These are phyloP conservation scores for Hipparchia sbordonii DNA, from an alignment of 2,888 invertebrate genomes.

Conservation along the genomic window DNA sequence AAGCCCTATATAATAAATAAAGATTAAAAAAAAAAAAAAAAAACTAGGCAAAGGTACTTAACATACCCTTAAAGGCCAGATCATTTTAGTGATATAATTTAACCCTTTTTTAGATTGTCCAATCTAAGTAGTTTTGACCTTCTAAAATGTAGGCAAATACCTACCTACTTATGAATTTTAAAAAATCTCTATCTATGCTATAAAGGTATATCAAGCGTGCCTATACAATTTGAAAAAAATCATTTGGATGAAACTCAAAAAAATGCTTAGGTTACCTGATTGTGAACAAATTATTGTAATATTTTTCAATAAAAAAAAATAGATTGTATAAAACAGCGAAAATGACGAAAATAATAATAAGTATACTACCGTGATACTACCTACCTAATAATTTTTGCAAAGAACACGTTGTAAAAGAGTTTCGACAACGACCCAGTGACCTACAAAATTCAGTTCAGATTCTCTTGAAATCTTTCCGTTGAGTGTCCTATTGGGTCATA, in stretches of 20 bases:
- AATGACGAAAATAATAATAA: not conserved
- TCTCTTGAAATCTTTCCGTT: constrained; percentile 37
- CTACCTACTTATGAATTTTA: too few species aligned
- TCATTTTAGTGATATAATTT: constrained; percentile 17
- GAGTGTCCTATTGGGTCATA: constrained; percentile 37
- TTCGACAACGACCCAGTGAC: constrained; percentile 37
- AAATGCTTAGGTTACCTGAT: too few species aligned
- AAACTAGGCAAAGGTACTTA: constrained; percentile 36
- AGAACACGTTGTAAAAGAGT: constrained; percentile 24
- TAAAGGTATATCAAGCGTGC: too few species aligned
- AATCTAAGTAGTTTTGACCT: constrained; percentile 10
- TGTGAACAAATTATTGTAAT: too few species aligned
- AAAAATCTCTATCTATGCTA: too few species aligned
- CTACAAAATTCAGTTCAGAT: constrained; percentile 29
- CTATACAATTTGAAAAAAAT: too few species aligned
- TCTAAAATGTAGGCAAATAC: too few species aligned
- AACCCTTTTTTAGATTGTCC: constrained; percentile 7
- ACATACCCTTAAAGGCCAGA: constrained; percentile 31
- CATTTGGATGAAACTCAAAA: not conserved
- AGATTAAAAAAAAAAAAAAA: too few species aligned
- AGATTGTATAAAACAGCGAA: not conserved
- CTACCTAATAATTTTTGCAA: constrained; percentile 6
- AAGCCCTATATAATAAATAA: too few species aligned
- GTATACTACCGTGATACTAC: not conserved
- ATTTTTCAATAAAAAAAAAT: not conserved